Base-by-base conservation (phyloP, 1,140 invertebrate species). In the Hycleus cichorii region DNA sequence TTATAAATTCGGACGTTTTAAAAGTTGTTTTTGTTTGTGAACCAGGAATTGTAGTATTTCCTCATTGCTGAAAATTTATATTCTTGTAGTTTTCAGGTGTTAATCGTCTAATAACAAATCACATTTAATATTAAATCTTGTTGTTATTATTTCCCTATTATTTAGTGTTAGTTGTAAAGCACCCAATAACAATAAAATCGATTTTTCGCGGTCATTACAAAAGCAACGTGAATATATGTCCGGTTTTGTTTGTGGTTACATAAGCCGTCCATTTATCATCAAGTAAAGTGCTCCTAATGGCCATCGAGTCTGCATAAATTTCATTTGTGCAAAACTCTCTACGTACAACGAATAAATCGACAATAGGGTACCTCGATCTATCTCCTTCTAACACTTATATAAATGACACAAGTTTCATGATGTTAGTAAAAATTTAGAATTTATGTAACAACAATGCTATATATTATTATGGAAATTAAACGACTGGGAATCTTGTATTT, bases 391-490 rank as follows among this genome's bases (percentile, higher is more conserved):
- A 42, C 32, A 32, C 4, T 32, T 5, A 7, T 32, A 32, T 32
- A 57, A 49, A 46, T 49, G 55, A 57, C 55, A 42, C 43, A 46
- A 42, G 47, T 57, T 57, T 49, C 55, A 57, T 46, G 49, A 7
- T 5, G 4, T 57, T 57, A 2, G 54, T 45, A 27, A 38, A 46
- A 57, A 9, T 42, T 32, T 18, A 18, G 32, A 46, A 57, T 57
- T 57, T 57, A 57, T 57, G n/a, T 32, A 57, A 57, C 9, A 49
- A 46, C n/a, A n/a, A 43, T 57, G 56, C 56, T 39, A 57, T 57
- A 57, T 50, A 49, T 57, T 50, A 49, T 57, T 57, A 57, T 57
- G 56, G 47, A 57, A 57, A 57, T 57, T 50, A 57, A 49, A 32
- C 44, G 24, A 50, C 56, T 32, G 44, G 45, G 38, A 53, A 11